These are phyloP conservation scores for Melanerpes aurifrons DNA, from an alignment of 2,113 vertebrate genomes.

Conservation along the genomic window DNA sequence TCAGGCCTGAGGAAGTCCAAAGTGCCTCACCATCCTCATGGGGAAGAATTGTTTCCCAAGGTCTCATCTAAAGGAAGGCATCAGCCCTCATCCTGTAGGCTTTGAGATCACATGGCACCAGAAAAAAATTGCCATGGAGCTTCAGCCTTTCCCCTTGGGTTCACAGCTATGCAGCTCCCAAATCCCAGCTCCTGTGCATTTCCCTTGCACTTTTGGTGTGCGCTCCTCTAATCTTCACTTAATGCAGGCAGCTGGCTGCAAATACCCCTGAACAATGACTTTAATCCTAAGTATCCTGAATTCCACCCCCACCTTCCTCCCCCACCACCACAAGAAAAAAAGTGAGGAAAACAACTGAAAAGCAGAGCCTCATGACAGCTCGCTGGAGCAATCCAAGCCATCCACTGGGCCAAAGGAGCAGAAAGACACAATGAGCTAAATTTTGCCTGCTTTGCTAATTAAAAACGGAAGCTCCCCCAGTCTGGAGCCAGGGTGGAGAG, in stretches of 20 bases:
- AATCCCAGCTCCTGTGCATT: conserved; percentile 69
- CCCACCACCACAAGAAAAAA: conserved; percentile 22
- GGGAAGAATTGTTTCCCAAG: no score
- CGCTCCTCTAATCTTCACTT: conserved; percentile 83
- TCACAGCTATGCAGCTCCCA: conserved; percentile 77
- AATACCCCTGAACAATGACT: conserved; percentile 82
- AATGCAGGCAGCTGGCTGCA: conserved; percentile 86
- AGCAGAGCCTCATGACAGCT: conserved; percentile 59
- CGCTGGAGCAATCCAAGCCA: conserved; percentile 62
- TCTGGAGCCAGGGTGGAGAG: conserved; percentile 57
- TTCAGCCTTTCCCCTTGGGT: conserved; percentile 77
- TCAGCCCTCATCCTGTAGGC: not conserved
- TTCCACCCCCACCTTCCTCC: conserved; percentile 60
- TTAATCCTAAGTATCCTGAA: conserved; percentile 83
- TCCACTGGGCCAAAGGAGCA: conserved; percentile 56
- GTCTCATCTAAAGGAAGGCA: no score
- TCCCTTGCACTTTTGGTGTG: conserved; percentile 60
- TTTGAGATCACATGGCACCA: conserved; percentile 77
- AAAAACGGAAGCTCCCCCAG: conserved; percentile 72
- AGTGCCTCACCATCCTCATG: not conserved
- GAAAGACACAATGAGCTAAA: conserved; percentile 70
- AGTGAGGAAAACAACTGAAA: not conserved
- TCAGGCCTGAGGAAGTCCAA: not conserved
- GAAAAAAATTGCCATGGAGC: conserved; percentile 70
- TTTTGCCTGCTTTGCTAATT: conserved; percentile 72